Conservation (phyloP, 1,140 invertebrate genomes). For the Stenopsyche tienmushanensis region DNA sequence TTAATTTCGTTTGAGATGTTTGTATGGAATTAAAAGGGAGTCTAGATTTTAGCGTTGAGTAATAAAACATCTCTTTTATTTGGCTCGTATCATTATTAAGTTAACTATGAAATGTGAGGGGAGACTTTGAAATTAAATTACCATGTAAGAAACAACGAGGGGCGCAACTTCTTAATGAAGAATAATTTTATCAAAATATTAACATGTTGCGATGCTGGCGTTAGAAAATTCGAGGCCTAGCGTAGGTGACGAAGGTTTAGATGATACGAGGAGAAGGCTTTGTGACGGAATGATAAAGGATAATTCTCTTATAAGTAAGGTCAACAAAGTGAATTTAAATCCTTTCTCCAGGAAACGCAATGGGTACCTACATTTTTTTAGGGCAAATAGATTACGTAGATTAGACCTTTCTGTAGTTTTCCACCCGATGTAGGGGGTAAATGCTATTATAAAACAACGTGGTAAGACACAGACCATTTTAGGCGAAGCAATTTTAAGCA, state of each 20-base stretch:
- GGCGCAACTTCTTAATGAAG: constrained; percentile 12
- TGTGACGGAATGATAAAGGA: too few species aligned
- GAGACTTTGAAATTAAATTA: constrained; percentile 19
- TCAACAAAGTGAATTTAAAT: too few species aligned
- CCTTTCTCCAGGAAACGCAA: too few species aligned
- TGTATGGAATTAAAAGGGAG: not conserved
- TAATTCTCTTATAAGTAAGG: too few species aligned
- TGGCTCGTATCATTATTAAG: constrained; percentile 1
- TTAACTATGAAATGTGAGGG: constrained; percentile 10
- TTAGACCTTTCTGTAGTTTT: too few species aligned
- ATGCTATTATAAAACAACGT: too few species aligned
- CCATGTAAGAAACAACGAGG: constrained; percentile 17
- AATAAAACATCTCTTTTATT: constrained; percentile 14
- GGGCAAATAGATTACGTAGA: too few species aligned
- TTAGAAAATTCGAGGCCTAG: not conserved
- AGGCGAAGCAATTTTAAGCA: not conserved
- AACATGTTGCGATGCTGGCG: not conserved
- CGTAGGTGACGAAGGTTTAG: too few species aligned
- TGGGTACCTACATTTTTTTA: too few species aligned
- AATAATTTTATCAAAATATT: constrained; percentile 26
- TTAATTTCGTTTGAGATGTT: constrained; percentile 20
- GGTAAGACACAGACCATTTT: too few species aligned
- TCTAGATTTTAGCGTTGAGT: not conserved
- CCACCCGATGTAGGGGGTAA: too few species aligned
- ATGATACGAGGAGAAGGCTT: too few species aligned